Percentiles rank a stretch among this genome's conserved stretches.
Evolutionary conservation across 2,113 vertebrate genomes (phyloP).

Genomic region (Pedetes capensis): DNA sequence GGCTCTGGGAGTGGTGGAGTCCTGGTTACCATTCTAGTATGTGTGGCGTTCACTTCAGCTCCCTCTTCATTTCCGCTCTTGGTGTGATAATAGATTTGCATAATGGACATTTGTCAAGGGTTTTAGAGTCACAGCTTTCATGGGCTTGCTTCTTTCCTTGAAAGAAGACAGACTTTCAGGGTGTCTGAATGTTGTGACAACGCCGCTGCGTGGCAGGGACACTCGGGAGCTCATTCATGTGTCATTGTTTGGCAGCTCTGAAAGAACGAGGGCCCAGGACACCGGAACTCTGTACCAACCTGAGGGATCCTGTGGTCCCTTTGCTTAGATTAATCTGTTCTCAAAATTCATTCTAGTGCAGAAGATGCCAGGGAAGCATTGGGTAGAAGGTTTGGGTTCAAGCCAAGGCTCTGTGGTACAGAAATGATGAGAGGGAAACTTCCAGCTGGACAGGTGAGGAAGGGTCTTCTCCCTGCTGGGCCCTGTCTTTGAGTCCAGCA

Average conservation of each 20-base stretch:
- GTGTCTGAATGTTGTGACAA: background rate
- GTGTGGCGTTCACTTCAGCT: background rate
- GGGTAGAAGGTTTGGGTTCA: background rate
- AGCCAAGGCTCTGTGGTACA: background rate
- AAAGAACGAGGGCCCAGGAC: background rate
- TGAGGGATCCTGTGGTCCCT: background rate
- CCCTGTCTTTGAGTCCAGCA: background rate
- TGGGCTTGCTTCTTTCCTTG: conserved; percentile 10
- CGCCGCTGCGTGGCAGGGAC: background rate
- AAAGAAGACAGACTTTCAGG: conserved; percentile 15
- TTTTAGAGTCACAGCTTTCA: conserved; percentile 8
- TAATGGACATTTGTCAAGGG: conserved; percentile 26
- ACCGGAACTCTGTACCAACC: background rate
- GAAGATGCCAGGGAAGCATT: background rate
- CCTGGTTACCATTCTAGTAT: background rate
- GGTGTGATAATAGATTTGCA: conserved; percentile 30
- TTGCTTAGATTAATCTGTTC: background rate
- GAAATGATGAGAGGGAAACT: background rate
- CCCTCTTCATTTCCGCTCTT: background rate
- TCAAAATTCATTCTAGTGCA: background rate
- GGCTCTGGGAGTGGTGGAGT: background rate
- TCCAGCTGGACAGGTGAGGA: background rate
- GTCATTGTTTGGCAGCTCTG: background rate
- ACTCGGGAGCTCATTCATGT: background rate
- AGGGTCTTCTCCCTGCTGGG: background rate